Evolutionary conservation across 2,888 invertebrate genomes (phyloP), one percentile per base, ranked within the genome.

Genomic region (Bembecia ichneumoniformis): DNA sequence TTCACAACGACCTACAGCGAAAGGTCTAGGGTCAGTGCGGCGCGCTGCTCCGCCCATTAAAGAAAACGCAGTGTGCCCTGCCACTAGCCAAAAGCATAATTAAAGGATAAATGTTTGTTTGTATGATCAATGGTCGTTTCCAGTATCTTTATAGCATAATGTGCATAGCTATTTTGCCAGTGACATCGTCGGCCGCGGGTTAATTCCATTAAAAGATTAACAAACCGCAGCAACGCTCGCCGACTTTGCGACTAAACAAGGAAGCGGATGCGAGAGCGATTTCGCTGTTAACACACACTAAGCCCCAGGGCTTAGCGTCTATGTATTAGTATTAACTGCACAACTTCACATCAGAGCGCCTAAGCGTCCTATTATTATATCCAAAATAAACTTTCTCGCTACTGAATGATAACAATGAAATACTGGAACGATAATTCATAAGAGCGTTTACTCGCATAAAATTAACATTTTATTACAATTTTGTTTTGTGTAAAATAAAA

Each of bases 161-260:
- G 28, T 53, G 46, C 35, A 52, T 44, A 58, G 68, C 67, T 75
- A 76, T 75, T 71, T 74, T 67, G 68, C 70, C 66, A 71, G 75
- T 76, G 77, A 80, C 78, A 74, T 72, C 68, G 73, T 59, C 63
- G 65, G 63, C 65, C 57, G 67, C 58, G 75, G 74, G 81, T 79
- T 81, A 81, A 81, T 81, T 79, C 77, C 78, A 80, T 82, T 81
- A 81, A 76, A 78, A 79, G 81, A 80, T 81, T 81, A 81, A 76
- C 81, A 77, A 71, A 77, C 81, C 80, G 60, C 79, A 71, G 63
- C 66, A 70, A 65, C 64, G 71, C 59, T 56, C 40, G 40, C n/a
- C 40, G 40, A 40, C 40, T 40, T 40, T 40, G 40, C 40, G 40
- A 40, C 40, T n/a, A 40, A 40, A 40, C 40, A 13, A n/a, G 40